Base-by-base conservation (phyloP, 2,113 vertebrate species). In the Grantiella picta region DNA sequence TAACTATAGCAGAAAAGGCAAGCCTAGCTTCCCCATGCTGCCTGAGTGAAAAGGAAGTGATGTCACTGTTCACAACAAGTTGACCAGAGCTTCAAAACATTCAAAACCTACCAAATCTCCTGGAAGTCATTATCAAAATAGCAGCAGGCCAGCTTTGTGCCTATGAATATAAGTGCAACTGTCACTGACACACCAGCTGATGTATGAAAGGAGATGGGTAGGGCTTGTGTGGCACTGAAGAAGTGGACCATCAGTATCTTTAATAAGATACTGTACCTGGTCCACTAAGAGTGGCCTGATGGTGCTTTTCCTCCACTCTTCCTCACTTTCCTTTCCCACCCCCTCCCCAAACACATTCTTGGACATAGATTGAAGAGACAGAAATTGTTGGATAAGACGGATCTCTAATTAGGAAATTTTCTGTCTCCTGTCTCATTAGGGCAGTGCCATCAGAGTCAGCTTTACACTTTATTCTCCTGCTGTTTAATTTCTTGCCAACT, bases 1-100 rank as follows among this genome's bases (percentile, higher is more conserved):
- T 54, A 96, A 76, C 49, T 82, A 50, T 1, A 82, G 54, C 82
- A 90, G 88, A 93, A 95, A 95, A 94, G 79, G 45, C 71, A 59
- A 91, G 17, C 25, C 66, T 73, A 56, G 28, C 71, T 86, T 86
- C 68, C 33, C 63, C 33, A 16, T 69, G 61, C 45, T 82, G 44
- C 59, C 36, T 14, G 11, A 86, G 54, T 45, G 36, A 70, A 88
- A 87, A 96, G 12, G 84, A 94, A 44, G 12, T 27, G 36, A 82
- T 93, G 42, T 36, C 12, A 45, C 40, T 77, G 31, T 77, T 72
- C 45, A 44, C 42, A 70, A 42, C 17, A 79, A 56, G 24, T 42
- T 80, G 71, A 70, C 21, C 59, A 86, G n/a, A 80, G 57, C 25
- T 70, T 92, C 38, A 7, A 33, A 54, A 54, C 25, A 47, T 50